Evolutionary conservation across 2,797 vertebrate genomes (phyloP).

Genomic region (Staurois parvus): DNA sequence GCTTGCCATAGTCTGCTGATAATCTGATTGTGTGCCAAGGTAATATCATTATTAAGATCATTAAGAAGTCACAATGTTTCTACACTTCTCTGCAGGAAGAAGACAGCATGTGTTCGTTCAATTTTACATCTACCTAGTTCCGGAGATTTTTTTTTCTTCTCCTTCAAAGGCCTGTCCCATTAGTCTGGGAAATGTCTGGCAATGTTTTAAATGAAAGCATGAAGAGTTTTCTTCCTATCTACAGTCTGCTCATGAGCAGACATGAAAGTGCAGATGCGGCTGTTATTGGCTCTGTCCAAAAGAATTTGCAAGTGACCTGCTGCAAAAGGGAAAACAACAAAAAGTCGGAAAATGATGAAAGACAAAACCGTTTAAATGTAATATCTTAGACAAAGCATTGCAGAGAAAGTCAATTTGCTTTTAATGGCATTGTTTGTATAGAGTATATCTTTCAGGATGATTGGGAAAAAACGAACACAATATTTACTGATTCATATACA

Average conservation of each 20-base stretch:
- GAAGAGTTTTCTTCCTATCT: constrained; percentile 2
- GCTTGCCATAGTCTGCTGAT: not conserved
- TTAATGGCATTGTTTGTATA: constrained; percentile 24
- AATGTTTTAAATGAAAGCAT: constrained; percentile 34
- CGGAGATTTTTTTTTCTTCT: not conserved
- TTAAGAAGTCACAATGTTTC: constrained; percentile 40
- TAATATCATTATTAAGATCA: constrained; percentile 31
- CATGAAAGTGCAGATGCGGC: constrained; percentile 23
- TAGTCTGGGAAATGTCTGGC: constrained; percentile 1
- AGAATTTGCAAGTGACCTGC: constrained; percentile 31
- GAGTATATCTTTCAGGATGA: not conserved
- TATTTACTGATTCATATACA: not conserved
- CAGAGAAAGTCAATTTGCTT: constrained; percentile 27
- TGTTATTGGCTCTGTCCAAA: constrained; percentile 3
- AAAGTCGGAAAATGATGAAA: constrained; percentile 35
- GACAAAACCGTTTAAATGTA: constrained; percentile 32
- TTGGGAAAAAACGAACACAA: not conserved
- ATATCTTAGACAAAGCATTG: constrained; percentile 17
- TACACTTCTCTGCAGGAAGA: constrained; percentile 16
- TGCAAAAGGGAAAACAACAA: constrained; percentile 4
- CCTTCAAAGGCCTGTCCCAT: not conserved
- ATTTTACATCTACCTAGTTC: constrained; percentile 21
- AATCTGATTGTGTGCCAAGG: constrained; percentile 15
- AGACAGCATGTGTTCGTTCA: not conserved
- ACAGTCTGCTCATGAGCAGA: not conserved